phyloP scores from a whole-genome alignment of 2,113 vertebrate species.

The Xyrauchen texanus region DNA sequence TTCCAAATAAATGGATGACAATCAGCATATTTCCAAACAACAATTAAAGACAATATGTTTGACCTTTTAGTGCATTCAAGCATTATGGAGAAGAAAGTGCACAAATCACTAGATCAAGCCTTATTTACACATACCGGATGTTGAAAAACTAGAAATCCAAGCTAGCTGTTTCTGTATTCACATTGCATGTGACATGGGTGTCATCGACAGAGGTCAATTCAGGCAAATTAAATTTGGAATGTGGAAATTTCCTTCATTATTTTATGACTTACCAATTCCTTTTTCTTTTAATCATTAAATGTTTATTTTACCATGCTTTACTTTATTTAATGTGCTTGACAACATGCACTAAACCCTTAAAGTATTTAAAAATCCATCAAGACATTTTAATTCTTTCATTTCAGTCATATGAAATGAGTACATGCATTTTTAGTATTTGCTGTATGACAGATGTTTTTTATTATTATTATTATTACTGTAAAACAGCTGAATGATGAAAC shows the following conservation, averaged over 20 bases:
- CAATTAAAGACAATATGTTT: neutral
- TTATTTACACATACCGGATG: neutral
- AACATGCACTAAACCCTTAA: no score
- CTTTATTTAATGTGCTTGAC: no score
- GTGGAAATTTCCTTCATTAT: no score
- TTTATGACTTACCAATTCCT: no score
- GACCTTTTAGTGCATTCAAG: constrained; percentile 14
- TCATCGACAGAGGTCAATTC: no score
- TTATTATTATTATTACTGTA: no score
- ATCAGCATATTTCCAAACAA: neutral
- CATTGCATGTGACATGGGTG: no score
- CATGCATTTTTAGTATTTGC: no score
- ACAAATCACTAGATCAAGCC: neutral
- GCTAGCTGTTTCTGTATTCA: neutral
- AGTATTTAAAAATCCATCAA: constrained; percentile 1
- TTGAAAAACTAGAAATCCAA: neutral
- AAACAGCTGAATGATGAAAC: no score
- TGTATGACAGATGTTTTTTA: no score
- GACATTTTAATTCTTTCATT: neutral
- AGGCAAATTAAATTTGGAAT: no score
- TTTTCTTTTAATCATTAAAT: neutral
- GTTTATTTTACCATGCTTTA: neutral
- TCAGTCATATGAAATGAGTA: neutral
- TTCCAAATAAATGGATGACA: neutral
- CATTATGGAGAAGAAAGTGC: no score